phyloP scores from a whole-genome alignment of 2,888 invertebrate genomes.

The Rotaria magnacalcarata region DNA sequence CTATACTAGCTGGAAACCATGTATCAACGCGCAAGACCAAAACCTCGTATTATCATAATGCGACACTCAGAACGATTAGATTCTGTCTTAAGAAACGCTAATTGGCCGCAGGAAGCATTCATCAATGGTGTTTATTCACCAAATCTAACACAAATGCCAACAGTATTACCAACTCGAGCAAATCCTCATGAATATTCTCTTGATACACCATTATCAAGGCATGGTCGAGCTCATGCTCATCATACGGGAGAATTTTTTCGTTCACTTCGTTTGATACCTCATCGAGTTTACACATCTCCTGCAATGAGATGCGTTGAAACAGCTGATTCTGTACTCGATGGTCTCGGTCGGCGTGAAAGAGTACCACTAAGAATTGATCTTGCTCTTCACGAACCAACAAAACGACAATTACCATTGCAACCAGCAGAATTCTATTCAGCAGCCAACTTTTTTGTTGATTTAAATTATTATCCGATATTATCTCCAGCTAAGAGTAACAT shows the following conservation, averaged over 20 bases:
- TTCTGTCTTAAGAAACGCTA: not conserved
- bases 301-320: slow-evolving; percentile 20
- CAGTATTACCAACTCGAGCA: not conserved
- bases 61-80: slow-evolving; percentile 12
- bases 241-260: slow-evolving; percentile 37
- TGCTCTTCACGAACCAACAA: not conserved
- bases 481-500: not conserved
- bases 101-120: slow-evolving; percentile 22
- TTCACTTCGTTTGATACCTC: not conserved
- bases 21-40: not conserved
- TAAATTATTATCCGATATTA: not conserved
- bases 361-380: not conserved
- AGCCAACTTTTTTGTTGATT: not conserved
- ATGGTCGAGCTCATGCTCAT: slow-evolving; percentile 27
- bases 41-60: slow-evolving; percentile 24
- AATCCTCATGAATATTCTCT: slow-evolving; percentile 26
- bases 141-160: not conserved
- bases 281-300: not conserved
- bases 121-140: not conserved
- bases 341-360: not conserved
- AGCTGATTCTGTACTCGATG: slow-evolving; percentile 1
- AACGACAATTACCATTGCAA: not conserved
- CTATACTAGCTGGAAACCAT: not conserved
- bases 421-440: not conserved
- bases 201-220: slow-evolving; percentile 22